These are phyloP conservation scores for Conopomorpha cramerella DNA, from an alignment of 1,140 invertebrate genomes.

Conservation along the genomic window DNA sequence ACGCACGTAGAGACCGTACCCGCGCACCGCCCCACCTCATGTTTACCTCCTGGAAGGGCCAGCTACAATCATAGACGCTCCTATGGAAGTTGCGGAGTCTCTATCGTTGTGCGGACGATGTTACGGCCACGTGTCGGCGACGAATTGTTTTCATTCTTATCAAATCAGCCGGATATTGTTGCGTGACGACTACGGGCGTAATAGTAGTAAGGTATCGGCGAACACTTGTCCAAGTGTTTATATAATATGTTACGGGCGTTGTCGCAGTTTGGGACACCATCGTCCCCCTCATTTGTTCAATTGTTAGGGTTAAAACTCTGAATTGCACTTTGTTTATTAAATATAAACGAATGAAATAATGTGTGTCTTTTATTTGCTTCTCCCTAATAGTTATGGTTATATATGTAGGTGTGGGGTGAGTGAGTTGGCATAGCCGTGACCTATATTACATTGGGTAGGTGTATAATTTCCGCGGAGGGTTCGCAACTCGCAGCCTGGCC, in stretches of 20 bases:
- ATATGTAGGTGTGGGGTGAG: not conserved
- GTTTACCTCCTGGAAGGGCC: conserved; percentile 40
- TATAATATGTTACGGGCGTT: too few relatives aligned
- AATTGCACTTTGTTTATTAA: conserved; percentile 60
- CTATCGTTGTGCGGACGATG: conserved; percentile 29
- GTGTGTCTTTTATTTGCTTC: conserved; percentile 24
- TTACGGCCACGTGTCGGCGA: too few relatives aligned
- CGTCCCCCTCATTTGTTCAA: conserved; percentile 51
- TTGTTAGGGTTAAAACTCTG: conserved; percentile 58
- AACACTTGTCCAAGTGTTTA: too few relatives aligned
- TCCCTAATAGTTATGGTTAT: not conserved
- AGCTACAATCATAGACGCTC: conserved; percentile 29
- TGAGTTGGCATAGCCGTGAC: conserved; percentile 19
- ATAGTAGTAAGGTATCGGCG: too few relatives aligned
- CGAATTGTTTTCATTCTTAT: conserved; percentile 34
- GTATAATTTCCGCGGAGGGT: too few relatives aligned
- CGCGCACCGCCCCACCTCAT: conserved; percentile 33
- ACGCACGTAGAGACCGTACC: conserved; percentile 32
- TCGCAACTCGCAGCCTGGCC: conserved; percentile 13
- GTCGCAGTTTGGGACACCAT: conserved; percentile 26
- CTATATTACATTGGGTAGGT: conserved; percentile 23
- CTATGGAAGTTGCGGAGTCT: conserved; percentile 51
- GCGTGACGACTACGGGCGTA: conserved; percentile 19
- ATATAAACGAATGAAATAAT: conserved; percentile 54
- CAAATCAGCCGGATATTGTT: conserved; percentile 26